A percentile compares a stretch with the other conserved stretches of the same genome.
Conservation (phyloP, 2,113 vertebrate genomes). For the Leuciscus idus region DNA sequence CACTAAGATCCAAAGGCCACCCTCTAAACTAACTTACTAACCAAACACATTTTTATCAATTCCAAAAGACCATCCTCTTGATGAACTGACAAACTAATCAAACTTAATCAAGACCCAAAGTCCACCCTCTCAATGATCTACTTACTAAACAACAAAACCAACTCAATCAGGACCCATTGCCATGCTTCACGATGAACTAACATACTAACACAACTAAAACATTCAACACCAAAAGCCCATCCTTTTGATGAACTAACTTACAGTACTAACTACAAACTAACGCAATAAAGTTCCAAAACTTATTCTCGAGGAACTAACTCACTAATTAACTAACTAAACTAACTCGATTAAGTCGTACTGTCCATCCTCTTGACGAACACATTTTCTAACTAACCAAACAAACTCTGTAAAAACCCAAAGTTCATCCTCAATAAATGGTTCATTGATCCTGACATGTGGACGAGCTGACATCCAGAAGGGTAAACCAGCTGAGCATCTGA, state of each 20-base stretch:
- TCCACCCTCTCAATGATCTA: background rate
- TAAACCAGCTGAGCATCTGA: slow-evolving; percentile 1
- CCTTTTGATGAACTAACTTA: background rate
- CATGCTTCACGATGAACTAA: background rate
- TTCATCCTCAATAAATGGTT: background rate
- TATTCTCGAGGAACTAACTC: background rate
- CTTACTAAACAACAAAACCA: background rate
- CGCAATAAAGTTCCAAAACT: background rate
- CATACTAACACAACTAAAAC: background rate
- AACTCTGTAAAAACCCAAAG: background rate
- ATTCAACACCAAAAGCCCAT: background rate
- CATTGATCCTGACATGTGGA: background rate
- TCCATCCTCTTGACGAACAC: background rate
- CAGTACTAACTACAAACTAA: background rate
- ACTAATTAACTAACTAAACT: background rate
- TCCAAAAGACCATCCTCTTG: background rate
- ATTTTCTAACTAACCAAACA: background rate
- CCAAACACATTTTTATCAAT: too few species aligned
- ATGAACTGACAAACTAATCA: background rate
- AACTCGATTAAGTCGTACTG: background rate
- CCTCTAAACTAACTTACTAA: background rate
- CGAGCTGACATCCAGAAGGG: background rate
- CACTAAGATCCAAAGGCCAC: too few species aligned
- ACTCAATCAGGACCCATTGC: background rate
- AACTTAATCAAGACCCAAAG: too few species aligned